Evolutionary conservation across 2,888 invertebrate species (phyloP).

Genomic region (Coelopa pilipes): DNA sequence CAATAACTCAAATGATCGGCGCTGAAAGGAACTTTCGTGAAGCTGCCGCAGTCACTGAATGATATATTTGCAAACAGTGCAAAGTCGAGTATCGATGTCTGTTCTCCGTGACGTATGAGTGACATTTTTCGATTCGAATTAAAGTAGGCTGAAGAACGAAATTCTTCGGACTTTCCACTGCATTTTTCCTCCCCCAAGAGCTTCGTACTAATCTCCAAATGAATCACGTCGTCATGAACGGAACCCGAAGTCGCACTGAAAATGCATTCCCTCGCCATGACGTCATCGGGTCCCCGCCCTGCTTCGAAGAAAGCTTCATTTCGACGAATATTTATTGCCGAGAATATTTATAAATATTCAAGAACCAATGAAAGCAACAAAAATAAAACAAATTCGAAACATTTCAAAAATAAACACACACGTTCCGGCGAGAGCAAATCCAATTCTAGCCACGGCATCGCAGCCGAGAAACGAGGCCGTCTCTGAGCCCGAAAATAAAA

Average conservation of each 20-base stretch:
- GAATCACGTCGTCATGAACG: background rate
- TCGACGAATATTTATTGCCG: background rate
- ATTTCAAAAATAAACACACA: slow-evolving; percentile 9
- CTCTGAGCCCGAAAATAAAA: too few relatives aligned
- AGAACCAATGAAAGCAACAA: slow-evolving; percentile 21
- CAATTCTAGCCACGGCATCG: too few relatives aligned
- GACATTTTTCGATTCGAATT: background rate
- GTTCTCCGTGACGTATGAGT: background rate
- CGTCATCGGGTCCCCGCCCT: slow-evolving; percentile 33
- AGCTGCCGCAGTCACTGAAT: too few relatives aligned
- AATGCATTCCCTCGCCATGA: slow-evolving; percentile 21
- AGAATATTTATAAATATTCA: slow-evolving; percentile 2
- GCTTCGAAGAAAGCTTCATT: background rate
- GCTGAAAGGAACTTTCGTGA: too few relatives aligned
- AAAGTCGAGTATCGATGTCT: background rate
- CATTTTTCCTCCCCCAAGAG: background rate
- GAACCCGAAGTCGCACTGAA: background rate
- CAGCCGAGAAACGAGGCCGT: too few relatives aligned
- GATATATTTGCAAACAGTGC: too few relatives aligned
- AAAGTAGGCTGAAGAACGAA: background rate
- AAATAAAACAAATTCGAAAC: slow-evolving; percentile 24
- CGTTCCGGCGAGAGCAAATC: too few relatives aligned
- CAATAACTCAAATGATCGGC: too few relatives aligned
- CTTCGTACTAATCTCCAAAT: background rate
- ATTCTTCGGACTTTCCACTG: background rate